Conservation (phyloP, 2,113 vertebrate species). For the Perccottus glenii region DNA sequence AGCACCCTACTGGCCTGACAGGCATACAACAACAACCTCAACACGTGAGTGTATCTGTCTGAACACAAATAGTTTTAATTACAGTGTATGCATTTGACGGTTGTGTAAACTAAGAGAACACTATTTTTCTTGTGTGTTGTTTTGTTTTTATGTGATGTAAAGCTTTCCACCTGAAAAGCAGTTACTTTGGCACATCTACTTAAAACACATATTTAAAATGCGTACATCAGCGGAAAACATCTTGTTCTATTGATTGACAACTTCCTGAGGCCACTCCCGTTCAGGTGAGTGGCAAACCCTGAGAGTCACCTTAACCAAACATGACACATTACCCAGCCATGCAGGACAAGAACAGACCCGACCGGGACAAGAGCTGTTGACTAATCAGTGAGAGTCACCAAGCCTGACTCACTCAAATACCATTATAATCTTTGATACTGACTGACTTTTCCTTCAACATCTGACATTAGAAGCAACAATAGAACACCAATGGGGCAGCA, state of each 20-base stretch:
- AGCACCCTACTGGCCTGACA: too few relatives aligned
- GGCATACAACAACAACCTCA: too few relatives aligned
- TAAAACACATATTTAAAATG: not conserved
- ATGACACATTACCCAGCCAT: conserved; percentile 29
- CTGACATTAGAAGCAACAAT: not conserved
- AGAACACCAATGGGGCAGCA: too few relatives aligned
- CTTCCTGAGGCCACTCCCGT: not conserved
- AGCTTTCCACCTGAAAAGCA: too few relatives aligned
- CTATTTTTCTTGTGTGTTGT: too few relatives aligned
- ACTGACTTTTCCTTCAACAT: not conserved
- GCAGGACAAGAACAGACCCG: conserved; percentile 27
- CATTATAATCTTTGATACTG: not conserved
- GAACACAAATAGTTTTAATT: too few relatives aligned
- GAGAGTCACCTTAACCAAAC: conserved; percentile 21
- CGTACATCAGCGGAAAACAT: not conserved
- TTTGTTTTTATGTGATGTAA: too few relatives aligned
- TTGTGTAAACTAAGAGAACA: too few relatives aligned
- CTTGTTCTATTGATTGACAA: not conserved
- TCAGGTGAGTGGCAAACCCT: conserved; percentile 20
- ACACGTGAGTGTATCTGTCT: too few relatives aligned
- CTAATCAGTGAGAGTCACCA: conserved; percentile 8
- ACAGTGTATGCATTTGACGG: too few relatives aligned
- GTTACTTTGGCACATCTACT: too few relatives aligned
- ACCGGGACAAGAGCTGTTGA: not conserved
- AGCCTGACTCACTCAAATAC: not conserved